Percentiles rank a stretch among this genome's conserved stretches.
Conservation (phyloP, 1,140 invertebrate genomes). For the Drosophila ogumai region DNA sequence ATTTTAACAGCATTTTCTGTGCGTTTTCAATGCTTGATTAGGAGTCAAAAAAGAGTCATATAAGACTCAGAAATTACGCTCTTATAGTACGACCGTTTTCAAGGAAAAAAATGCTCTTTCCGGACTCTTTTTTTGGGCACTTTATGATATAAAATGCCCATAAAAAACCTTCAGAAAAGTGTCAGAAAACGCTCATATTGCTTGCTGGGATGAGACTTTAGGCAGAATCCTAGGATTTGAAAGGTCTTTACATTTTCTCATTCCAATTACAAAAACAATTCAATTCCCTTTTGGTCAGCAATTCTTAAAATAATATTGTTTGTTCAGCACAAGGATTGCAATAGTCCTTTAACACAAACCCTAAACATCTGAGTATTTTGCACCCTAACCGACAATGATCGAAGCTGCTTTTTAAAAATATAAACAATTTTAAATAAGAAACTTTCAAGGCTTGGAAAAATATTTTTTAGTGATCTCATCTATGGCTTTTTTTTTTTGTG, state of each 20-base stretch:
- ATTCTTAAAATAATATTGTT: conserved; percentile 47
- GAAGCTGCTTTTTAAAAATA: conserved; percentile 12
- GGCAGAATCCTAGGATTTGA: conserved; percentile 6
- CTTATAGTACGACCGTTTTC: too few species aligned
- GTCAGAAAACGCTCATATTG: too few species aligned
- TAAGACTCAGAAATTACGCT: too few species aligned
- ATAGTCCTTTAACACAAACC: conserved; percentile 11
- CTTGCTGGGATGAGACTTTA: conserved; percentile 24
- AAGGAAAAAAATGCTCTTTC: too few species aligned
- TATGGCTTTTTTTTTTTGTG: conserved; percentile 60
- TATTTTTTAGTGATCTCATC: conserved; percentile 9
- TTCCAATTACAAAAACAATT: conserved; percentile 32
- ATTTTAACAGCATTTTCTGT: too few species aligned
- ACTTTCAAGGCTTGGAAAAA: not conserved
- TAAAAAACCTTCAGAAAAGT: too few species aligned
- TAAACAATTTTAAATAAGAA: not conserved
- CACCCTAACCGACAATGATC: conserved; percentile 28
- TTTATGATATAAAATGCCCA: too few species aligned
- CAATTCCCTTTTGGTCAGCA: conserved; percentile 52
- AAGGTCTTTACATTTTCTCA: conserved; percentile 2
- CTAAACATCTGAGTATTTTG: conserved; percentile 58
- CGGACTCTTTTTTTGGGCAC: too few species aligned
- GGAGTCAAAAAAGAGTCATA: too few species aligned
- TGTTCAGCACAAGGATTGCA: conserved; percentile 45
- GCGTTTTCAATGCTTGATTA: too few species aligned